Conservation (phyloP, 2,888 invertebrate species). For the Epirrhoe tristata region DNA sequence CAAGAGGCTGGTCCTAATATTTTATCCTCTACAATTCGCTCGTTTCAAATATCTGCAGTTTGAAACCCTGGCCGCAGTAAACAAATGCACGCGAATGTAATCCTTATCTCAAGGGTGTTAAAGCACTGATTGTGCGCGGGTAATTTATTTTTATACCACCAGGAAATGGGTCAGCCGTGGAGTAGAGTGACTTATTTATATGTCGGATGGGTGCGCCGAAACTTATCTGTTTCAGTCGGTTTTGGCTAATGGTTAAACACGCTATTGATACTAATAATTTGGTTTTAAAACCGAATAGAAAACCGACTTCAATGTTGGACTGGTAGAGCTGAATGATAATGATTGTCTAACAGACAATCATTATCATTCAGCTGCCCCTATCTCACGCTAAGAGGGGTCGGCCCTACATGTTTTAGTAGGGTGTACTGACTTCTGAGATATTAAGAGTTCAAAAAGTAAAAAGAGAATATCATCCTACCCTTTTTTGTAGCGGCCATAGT, state of each 20-base stretch:
- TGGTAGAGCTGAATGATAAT: too few relatives aligned
- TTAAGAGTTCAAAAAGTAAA: too few relatives aligned
- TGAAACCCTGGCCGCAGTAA: constrained; percentile 4
- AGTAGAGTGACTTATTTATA: constrained; percentile 26
- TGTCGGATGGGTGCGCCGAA: constrained; percentile 27
- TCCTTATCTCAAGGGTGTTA: constrained; percentile 14
- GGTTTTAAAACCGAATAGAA: too few relatives aligned
- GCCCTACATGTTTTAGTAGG: too few relatives aligned
- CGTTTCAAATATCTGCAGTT: not conserved
- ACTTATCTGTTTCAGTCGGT: constrained; percentile 16
- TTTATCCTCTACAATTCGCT: not conserved
- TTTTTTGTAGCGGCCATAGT: too few relatives aligned
- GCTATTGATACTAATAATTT: too few relatives aligned
- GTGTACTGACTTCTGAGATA: too few relatives aligned
- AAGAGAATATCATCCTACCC: too few relatives aligned
- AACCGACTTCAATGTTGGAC: too few relatives aligned
- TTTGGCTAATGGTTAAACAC: not conserved
- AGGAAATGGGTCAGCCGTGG: constrained; percentile 32
- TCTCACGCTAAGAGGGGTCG: too few relatives aligned
- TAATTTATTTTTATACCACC: constrained; percentile 29
- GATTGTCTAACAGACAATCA: too few relatives aligned
- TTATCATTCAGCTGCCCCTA: too few relatives aligned
- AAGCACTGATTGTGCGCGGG: constrained; percentile 12
- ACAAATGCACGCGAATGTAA: constrained; percentile 6
- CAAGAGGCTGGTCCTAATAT: not conserved